Conservation (phyloP, 2,113 vertebrate genomes). For the Crocuta crocuta region DNA sequence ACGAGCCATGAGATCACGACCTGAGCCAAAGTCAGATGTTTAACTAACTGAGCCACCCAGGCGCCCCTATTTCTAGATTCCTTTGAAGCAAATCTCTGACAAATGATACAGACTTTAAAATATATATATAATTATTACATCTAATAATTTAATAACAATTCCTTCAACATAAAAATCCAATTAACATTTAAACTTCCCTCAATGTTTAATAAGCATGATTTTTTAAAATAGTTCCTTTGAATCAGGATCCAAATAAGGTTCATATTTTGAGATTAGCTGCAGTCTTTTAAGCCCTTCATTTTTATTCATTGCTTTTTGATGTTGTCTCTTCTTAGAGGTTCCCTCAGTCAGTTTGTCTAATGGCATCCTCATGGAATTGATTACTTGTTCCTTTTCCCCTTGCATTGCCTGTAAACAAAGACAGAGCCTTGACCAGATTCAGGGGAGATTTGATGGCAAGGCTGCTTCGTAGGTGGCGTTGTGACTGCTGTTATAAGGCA, state of each 20-base stretch:
- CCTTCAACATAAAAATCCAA: background rate
- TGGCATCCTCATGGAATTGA: background rate
- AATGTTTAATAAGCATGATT: slow-evolving; percentile 12
- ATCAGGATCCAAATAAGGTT: background rate
- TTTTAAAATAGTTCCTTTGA: background rate
- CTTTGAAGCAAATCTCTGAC: background rate
- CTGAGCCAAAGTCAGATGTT: too few species aligned
- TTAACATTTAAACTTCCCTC: background rate
- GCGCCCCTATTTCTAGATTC: background rate
- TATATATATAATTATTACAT: background rate
- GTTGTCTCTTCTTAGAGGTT: background rate
- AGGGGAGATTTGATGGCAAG: background rate
- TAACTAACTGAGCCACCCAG: too few species aligned
- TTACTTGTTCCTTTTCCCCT: background rate
- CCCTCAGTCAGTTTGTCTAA: background rate
- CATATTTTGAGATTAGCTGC: background rate
- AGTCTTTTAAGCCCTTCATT: background rate
- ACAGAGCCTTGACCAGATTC: background rate
- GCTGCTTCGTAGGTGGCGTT: background rate
- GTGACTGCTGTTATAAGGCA: background rate
- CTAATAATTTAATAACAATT: slow-evolving; percentile 15
- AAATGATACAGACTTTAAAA: background rate
- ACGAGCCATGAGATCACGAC: too few species aligned
- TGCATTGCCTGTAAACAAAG: background rate
- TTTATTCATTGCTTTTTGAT: background rate